phyloP scores from a whole-genome alignment of 2,888 invertebrate species.

The Gastrophysa polygoni region DNA sequence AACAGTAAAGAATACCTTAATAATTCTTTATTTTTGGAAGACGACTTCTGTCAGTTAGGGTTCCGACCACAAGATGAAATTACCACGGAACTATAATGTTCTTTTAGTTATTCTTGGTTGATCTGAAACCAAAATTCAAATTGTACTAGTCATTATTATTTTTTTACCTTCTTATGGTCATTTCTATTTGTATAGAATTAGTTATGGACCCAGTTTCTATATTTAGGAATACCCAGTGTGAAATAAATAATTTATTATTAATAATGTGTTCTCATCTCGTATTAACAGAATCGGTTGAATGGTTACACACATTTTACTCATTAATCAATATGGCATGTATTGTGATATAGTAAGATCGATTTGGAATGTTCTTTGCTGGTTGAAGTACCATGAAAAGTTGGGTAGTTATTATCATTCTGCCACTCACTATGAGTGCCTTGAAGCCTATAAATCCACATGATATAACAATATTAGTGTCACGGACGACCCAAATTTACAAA shows the following conservation, averaged over 20 bases:
- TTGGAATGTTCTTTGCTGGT: no score
- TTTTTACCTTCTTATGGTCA: slow-evolving; percentile 27
- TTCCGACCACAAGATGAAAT: slow-evolving; percentile 88
- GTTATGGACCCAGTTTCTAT: slow-evolving; percentile 13
- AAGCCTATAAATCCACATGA: no score
- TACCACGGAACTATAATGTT: slow-evolving; percentile 75
- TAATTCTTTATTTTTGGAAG: slow-evolving; percentile 71
- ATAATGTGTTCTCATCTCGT: background rate
- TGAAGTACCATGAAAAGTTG: no score
- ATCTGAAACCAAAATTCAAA: slow-evolving; percentile 31
- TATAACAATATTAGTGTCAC: no score
- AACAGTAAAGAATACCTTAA: slow-evolving; percentile 56
- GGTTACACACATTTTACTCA: no score
- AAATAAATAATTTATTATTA: slow-evolving; percentile 14
- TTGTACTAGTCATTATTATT: slow-evolving; percentile 35
- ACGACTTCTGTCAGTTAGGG: slow-evolving; percentile 82
- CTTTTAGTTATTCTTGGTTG: slow-evolving; percentile 6
- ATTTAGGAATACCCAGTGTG: slow-evolving; percentile 12
- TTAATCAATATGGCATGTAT: no score
- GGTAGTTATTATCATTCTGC: no score
- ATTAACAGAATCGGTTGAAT: background rate
- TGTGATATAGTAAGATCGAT: no score
- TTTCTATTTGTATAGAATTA: slow-evolving; percentile 16
- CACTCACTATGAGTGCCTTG: no score
- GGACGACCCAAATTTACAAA: no score